A percentile compares a stretch with the other conserved stretches of the same genome.
Evolutionary conservation across 2,888 invertebrate species (phyloP).

Genomic region (Daptonema setosum): DNA sequence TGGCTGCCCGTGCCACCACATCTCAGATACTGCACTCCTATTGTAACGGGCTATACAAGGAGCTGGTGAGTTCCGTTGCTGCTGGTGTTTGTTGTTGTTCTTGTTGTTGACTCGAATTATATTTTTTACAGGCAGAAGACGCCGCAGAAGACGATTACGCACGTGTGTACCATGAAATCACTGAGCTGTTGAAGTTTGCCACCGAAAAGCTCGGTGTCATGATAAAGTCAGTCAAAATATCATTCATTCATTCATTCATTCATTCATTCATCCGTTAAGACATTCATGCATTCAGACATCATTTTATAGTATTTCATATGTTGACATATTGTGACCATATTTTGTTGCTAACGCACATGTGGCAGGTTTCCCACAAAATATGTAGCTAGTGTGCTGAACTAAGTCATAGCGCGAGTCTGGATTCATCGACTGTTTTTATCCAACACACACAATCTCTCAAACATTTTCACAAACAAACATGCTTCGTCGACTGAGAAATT

Average conservation of each 20-base stretch:
- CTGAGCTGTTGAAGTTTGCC: slow-evolving; percentile 38
- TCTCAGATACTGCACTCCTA: slow-evolving; percentile 68
- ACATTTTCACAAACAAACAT: no score
- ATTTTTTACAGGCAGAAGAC: slow-evolving; percentile 5
- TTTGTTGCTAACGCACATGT: no score
- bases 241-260: slow-evolving; percentile 30
- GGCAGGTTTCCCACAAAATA: no score
- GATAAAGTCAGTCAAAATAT: slow-evolving; percentile 42
- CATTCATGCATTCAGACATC: slow-evolving; percentile 60
- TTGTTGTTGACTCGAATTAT: neutral
- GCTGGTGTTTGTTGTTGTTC: neutral
- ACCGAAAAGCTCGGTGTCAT: slow-evolving; percentile 62
- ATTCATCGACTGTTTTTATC: no score
- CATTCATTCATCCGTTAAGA: no score
- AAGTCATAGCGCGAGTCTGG: no score
- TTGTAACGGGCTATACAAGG: slow-evolving; percentile 44
- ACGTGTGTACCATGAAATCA: slow-evolving; percentile 46
- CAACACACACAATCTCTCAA: no score
- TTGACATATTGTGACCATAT: no score
- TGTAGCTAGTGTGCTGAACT: no score
- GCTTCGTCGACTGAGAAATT: no score
- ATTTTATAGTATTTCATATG: no score
- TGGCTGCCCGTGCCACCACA: slow-evolving; percentile 68
- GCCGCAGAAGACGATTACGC: slow-evolving; percentile 3
- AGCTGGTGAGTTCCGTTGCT: slow-evolving; percentile 33